Evolutionary conservation across 53 echinoderm and acorn worm genomes (phyloP), one percentile per base, ranked within the genome.

Genomic region (Zoroaster sp.): DNA sequence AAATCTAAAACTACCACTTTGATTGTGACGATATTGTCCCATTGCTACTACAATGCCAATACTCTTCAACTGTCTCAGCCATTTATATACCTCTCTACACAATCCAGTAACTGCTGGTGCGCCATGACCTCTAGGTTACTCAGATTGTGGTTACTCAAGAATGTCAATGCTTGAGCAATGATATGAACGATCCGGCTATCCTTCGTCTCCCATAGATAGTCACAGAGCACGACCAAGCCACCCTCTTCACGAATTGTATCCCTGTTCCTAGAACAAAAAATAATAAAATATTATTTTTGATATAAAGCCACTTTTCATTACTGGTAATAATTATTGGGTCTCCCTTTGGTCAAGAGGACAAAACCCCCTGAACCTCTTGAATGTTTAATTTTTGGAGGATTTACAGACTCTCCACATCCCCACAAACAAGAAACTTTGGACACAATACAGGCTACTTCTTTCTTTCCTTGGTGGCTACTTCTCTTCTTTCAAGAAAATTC

Each of bases 231-330:
- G 0, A 35, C 21, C 4, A 85, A 70, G 6, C 85, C 85, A n/a
- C 85, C 85, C 49, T 45, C 69, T 15, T 85, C 85, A 51, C 85
- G 85, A 49, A 85, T 85, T 70, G 20, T 5, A 71, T 85, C 85
- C 35, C 85, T 85, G 1, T 69, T 85, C 31, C 85, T 85, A 4
- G 18, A 49, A 15, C 35, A 7, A 83, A 35, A 83, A 44, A 34
- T 3, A 47, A 39, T 7, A 12, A 41, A 6, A 36, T 52, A 18
- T 33, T 71, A 0, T 71, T 23, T 71, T n/a, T 0, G 20, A 7
- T 13, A n/a, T n/a, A n/a, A n/a, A n/a, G n/a, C n/a, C n/a, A n/a
- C n/a, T n/a, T n/a, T n/a, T n/a, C n/a, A n/a, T n/a, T n/a, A n/a
- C n/a, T n/a, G n/a, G n/a, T n/a, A n/a, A n/a, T n/a, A n/a, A n/a